Evolutionary conservation across 1,140 invertebrate genomes (phyloP).

Genomic region (Leguminivora glycinivorella): DNA sequence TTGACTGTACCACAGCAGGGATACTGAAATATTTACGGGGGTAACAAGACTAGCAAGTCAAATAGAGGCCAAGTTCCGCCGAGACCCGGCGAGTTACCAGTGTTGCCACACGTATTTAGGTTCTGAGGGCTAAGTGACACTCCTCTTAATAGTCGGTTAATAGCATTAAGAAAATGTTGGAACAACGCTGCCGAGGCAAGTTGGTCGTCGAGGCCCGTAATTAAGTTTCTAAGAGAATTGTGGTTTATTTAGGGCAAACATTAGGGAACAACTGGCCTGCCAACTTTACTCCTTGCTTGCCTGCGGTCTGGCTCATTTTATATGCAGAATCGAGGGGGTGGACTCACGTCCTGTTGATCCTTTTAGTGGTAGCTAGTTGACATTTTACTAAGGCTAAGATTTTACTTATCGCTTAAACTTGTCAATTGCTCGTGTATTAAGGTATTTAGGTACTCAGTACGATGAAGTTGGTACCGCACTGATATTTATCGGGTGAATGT

Average conservation of each 20-base stretch:
- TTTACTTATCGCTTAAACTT: neutral
- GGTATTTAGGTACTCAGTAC: too few species aligned
- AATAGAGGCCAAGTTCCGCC: slow-evolving; percentile 34
- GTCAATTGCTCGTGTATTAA: too few species aligned
- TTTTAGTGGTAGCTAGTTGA: neutral
- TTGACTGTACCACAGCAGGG: slow-evolving; percentile 22
- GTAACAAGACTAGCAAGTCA: slow-evolving; percentile 34
- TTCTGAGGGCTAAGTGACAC: slow-evolving; percentile 39
- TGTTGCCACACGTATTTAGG: slow-evolving; percentile 40
- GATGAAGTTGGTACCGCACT: too few species aligned
- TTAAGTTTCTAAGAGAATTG: slow-evolving; percentile 63
- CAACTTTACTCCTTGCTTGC: slow-evolving; percentile 35
- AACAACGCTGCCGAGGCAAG: slow-evolving; percentile 44
- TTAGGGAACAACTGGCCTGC: slow-evolving; percentile 42
- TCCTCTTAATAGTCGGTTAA: slow-evolving; percentile 49
- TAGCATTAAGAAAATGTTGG: slow-evolving; percentile 54
- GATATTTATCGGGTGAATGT: too few species aligned
- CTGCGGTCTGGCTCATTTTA: slow-evolving; percentile 44
- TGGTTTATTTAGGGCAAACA: slow-evolving; percentile 57
- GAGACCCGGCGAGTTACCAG: slow-evolving; percentile 34
- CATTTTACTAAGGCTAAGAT: neutral
- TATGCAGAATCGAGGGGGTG: slow-evolving; percentile 40
- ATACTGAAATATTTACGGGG: slow-evolving; percentile 35
- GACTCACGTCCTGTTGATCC: neutral
- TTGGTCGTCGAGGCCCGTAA: slow-evolving; percentile 39